Evolutionary conservation across 2,113 vertebrate genomes (phyloP), one percentile per base, ranked within the genome.

Genomic region (Tretioscincus oriximinensis): DNA sequence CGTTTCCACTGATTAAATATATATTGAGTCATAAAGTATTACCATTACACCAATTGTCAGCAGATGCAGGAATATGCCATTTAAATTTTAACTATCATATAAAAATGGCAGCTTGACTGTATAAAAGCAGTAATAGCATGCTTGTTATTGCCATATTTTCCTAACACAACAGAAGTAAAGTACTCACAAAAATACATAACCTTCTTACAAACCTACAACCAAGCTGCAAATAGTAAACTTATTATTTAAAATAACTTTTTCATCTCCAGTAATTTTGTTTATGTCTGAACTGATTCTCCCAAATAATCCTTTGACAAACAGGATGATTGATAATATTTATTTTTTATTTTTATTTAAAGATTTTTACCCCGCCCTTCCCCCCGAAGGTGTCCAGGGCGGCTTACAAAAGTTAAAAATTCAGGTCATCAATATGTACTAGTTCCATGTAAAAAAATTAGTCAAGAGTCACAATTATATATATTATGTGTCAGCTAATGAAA

Each of bases 51-150:
- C 96, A 97, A 95, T 95, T 96, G 93, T 96, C 95, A 96, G 94
- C 93, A 96, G 95, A 96, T 94, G 93, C 94, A 96, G 92, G 94
- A 91, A 87, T 94, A 94, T 94, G 95, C 95, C 94, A 96, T 96
- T 96, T 97, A 97, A 96, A 96, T 96, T 96, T 96, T 98, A 97
- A 96, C 95, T 96, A 96, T 94, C 95, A 95, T 95, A 97, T 97
- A 97, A 97, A 98, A 97, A 96, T 97, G 96, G 96, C 96, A 97
- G 94, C 95, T 96, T 96, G 95, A 96, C 95, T 96, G 95, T 95
- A 96, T 95, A 95, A 95, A 96, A 94, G 93, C 92, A 94, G 94
- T 96, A 95, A 97, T 96, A 93, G 94, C 87, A 87, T 90, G 94
- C 86, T 85, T 86, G 88, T 85, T 93, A 93, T 90, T 88, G 82